Evolutionary conservation across 2,888 invertebrate species (phyloP).

Genomic region (Stegana nigrithorax): DNA sequence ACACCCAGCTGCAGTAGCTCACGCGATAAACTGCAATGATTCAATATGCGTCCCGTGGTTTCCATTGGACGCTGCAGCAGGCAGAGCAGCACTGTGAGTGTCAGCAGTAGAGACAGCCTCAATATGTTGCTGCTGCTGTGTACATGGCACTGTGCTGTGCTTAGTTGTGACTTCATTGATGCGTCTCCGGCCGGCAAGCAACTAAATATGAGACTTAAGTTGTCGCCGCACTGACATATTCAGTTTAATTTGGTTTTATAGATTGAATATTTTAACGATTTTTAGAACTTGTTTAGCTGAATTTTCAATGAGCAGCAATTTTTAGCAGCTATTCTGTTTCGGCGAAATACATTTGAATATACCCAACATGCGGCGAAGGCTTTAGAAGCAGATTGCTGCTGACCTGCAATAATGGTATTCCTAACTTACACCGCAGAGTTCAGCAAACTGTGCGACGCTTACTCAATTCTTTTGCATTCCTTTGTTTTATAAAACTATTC

Average conservation of each 20-base stretch:
- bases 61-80: background rate
- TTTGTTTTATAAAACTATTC: too few species aligned
- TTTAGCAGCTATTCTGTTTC: too few species aligned
- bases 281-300: background rate
- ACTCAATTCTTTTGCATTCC: background rate
- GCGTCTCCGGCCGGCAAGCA: background rate
- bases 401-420: too few species aligned
- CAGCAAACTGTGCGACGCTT: background rate
- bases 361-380: too few species aligned
- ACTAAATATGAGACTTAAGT: background rate
- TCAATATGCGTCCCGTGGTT: slow-evolving; percentile 27
- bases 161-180: background rate
- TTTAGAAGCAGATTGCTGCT: too few species aligned
- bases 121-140: too few species aligned
- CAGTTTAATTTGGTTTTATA: too few species aligned
- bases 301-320: too few species aligned
- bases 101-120: background rate
- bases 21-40: slow-evolving; percentile 50
- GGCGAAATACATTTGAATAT: too few species aligned
- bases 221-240: background rate
- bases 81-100: background rate
- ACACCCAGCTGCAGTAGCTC: slow-evolving; percentile 47
- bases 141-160: background rate
- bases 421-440: too few species aligned
- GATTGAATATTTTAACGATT: too few species aligned